Evolutionary conservation across 2,888 invertebrate genomes (phyloP).

Genomic region (Limulus polyphemus): DNA sequence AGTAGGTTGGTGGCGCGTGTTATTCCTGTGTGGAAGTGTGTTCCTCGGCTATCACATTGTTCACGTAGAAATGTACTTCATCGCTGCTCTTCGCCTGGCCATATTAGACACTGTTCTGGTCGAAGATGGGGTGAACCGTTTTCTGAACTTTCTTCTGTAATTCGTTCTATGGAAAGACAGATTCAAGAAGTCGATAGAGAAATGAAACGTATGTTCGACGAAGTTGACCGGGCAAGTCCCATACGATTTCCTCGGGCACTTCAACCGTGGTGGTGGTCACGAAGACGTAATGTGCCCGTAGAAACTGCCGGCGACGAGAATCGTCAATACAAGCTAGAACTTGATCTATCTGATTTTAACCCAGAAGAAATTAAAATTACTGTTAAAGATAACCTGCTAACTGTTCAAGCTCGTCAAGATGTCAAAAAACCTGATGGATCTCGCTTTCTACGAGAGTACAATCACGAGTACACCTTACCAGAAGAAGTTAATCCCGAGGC

Average conservation of each 20-base stretch:
- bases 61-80: too few species aligned
- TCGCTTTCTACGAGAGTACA: constrained; percentile 10
- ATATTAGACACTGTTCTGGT: neutral
- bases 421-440: constrained; percentile 13
- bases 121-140: constrained; percentile 9
- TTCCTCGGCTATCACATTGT: too few species aligned
- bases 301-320: constrained; percentile 9
- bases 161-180: constrained; percentile 9
- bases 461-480: constrained; percentile 18
- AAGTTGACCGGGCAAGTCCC: constrained; percentile 10
- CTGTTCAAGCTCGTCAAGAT: constrained; percentile 16
- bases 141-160: constrained; percentile 13
- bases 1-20: too few species aligned
- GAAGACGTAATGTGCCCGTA: constrained; percentile 8
- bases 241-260: constrained; percentile 6
- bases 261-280: constrained; percentile 4
- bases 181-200: constrained; percentile 16
- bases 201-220: constrained; percentile 10
- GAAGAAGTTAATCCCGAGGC: constrained; percentile 20
- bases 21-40: too few species aligned
- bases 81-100: neutral
- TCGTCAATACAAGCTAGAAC: constrained; percentile 10
- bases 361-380: constrained; percentile 22
- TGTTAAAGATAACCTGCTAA: constrained; percentile 17
- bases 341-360: constrained; percentile 21